phyloP scores from a whole-genome alignment of 64 coral and sea anemone species.

The Pachyseris speciosa region DNA sequence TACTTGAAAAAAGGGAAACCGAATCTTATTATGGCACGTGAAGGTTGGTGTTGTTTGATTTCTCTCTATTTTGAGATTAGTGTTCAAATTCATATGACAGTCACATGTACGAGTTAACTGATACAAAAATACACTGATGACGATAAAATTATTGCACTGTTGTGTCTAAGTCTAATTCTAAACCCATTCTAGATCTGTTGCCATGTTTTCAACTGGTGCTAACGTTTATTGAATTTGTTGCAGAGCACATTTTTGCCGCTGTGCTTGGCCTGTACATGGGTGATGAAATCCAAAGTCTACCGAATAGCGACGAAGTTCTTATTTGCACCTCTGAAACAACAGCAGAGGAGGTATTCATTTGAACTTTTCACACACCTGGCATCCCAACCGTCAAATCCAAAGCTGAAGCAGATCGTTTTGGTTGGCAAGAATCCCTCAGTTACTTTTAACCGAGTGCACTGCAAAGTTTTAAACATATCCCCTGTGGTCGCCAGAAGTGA shows the following conservation, averaged over 20 bases:
- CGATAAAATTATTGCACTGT: no score
- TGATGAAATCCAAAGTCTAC: neutral
- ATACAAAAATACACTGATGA: no score
- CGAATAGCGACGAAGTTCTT: constrained; percentile 22
- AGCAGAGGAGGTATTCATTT: constrained; percentile 45
- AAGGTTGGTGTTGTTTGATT: constrained; percentile 5
- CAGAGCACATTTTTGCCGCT: constrained; percentile 38
- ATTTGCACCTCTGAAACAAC: constrained; percentile 51
- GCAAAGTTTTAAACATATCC: no score
- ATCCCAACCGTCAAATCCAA: constrained; percentile 21
- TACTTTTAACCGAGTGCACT: no score
- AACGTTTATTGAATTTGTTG: neutral
- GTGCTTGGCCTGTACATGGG: constrained; percentile 46
- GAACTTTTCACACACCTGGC: neutral
- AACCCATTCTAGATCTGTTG: neutral
- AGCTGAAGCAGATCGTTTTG: no score
- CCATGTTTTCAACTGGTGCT: neutral
- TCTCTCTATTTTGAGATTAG: neutral
- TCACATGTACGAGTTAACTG: no score
- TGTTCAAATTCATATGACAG: no score
- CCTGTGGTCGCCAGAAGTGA: no score
- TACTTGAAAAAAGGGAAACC: constrained; percentile 63
- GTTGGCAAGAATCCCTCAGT: no score
- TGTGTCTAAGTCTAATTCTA: neutral
- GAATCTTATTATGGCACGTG: constrained; percentile 70